phyloP scores from a whole-genome alignment of 2,888 invertebrate species.

The Eumacrocentrus americanus region DNA sequence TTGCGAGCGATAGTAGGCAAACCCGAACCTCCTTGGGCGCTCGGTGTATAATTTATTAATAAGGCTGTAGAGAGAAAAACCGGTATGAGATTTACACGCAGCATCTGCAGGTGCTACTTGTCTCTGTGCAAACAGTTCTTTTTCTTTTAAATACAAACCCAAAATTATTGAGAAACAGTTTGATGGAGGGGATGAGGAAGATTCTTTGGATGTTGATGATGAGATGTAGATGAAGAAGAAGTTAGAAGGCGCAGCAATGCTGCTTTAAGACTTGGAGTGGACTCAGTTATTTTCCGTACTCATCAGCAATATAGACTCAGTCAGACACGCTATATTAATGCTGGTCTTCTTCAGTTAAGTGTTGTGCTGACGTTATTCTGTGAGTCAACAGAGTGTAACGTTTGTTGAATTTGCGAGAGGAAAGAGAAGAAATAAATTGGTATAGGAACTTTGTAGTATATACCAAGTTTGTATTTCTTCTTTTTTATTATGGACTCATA shows the following conservation, averaged over 20 bases:
- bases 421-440: no score
- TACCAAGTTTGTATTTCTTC: no score
- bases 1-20: slow-evolving; percentile 30
- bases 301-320: no score
- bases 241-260: no score
- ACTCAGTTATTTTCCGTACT: slow-evolving; percentile 8
- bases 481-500: no score
- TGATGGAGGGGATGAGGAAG: background rate
- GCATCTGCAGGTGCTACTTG: slow-evolving; percentile 36
- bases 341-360: background rate
- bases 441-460: no score
- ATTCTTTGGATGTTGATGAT: no score
- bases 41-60: slow-evolving; percentile 51
- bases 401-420: no score
- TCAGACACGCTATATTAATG: slow-evolving; percentile 1
- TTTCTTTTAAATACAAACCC: slow-evolving; percentile 15
- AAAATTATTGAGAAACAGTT: slow-evolving; percentile 1
- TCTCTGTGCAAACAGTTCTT: slow-evolving; percentile 6
- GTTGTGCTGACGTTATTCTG: no score
- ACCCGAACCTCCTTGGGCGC: slow-evolving; percentile 48
- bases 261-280: no score
- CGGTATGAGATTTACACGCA: slow-evolving; percentile 39
- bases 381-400: no score
- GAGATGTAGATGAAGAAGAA: no score
- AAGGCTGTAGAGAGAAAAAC: slow-evolving; percentile 44